Conservation (phyloP, 2,113 vertebrate species). For the Cricetomys ansorgei region DNA sequence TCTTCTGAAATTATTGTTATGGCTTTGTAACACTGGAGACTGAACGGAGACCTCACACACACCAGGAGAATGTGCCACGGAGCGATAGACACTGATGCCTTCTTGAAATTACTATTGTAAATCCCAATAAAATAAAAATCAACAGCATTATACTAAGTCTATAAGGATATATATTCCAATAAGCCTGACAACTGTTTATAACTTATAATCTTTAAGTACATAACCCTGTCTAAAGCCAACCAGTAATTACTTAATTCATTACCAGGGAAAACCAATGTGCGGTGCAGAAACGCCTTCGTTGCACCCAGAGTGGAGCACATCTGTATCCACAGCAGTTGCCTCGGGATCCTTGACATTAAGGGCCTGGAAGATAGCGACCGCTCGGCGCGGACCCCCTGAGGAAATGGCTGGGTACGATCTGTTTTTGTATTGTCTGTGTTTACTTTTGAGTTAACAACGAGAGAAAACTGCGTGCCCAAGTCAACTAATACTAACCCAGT, state of each 20-base stretch:
- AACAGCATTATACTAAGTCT: neutral
- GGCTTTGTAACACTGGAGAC: neutral
- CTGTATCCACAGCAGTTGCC: neutral
- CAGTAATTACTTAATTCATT: slow-evolving; percentile 37
- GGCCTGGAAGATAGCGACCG: neutral
- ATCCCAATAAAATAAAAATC: slow-evolving; percentile 4
- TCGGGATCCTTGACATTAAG: neutral
- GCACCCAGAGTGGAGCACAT: neutral
- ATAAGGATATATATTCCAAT: neutral
- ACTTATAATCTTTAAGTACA: slow-evolving; percentile 41
- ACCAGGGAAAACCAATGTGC: neutral
- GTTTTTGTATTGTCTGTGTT: neutral
- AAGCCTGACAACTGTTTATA: neutral
- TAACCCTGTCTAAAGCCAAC: slow-evolving; percentile 31
- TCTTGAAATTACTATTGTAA: neutral
- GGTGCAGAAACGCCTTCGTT: neutral
- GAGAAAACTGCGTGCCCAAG: neutral
- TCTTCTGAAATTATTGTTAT: neutral
- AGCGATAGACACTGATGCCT: neutral
- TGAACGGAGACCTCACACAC: neutral
- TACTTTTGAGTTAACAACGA: neutral
- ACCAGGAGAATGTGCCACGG: neutral
- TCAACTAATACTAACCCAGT: neutral
- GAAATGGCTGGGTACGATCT: neutral
- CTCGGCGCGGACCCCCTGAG: neutral